Base-by-base conservation (phyloP, 2,797 vertebrate species). In the Thunnus albacares region DNA sequence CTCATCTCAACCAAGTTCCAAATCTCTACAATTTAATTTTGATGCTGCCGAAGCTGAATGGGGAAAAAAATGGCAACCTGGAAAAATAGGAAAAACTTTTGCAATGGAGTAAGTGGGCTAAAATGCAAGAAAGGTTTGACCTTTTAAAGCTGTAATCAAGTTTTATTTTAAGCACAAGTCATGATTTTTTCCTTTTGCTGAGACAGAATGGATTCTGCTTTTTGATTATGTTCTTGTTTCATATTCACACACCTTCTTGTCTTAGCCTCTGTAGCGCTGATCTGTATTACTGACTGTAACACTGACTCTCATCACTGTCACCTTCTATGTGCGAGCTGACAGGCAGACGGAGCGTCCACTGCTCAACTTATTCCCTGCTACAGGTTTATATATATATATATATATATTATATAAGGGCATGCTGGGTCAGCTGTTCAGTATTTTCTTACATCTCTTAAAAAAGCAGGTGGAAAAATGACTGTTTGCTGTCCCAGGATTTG, bases 221-320 rank as follows among this genome's bases (percentile, higher is more conserved):
- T 52, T 59, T 38, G 59, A 77, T 68, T 76, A 71, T 4, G 59
- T 59, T 38, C 35, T 38, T 72, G 67, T 81, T 81, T 79, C 41
- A 65, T 38, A 73, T 69, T 64, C 61, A 53, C 52, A 10, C 13
- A 62, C 15, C n/a, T 26, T 56, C 72, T 28, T 45, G 64, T 79
- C 51, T 33, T 15, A 33, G 69, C 47, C 26, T 8, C 65, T 49
- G 56, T 26, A 61, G 65, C 59, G 15, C 6, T 71, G 51, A 70
- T 72, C 66, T 24, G 41, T 26, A 43, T 38, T 47, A 71, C 52
- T 18, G 30, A 35, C 51, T 55, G 52, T 35, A 73, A 67, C 62
- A 77, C 81, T 75, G 80, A 53, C 78, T 82, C 67, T 78, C 83
- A 70, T 88, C 82, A 58, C 51, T 24, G 30, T 80, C 80, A 41